These are phyloP conservation scores for Zele albiditarsus DNA, from an alignment of 2,888 invertebrate genomes.

Conservation along the genomic window DNA sequence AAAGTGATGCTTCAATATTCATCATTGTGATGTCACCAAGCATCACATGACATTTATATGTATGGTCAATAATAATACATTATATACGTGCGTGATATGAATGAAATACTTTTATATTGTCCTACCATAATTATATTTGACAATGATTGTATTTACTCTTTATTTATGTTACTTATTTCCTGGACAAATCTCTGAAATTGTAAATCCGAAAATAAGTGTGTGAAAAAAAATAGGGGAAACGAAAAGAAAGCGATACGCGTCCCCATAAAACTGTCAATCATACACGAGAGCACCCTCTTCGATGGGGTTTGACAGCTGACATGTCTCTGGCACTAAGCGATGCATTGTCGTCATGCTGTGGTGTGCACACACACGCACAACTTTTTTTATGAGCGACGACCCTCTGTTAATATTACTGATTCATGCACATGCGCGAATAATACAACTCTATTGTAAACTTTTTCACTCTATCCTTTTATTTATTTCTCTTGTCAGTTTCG, in stretches of 20 bases:
- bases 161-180: not conserved
- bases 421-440: not conserved
- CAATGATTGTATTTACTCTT: not conserved
- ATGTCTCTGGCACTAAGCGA: slow-evolving; percentile 65
- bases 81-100: not conserved
- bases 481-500: not conserved
- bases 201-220: slow-evolving; percentile 61
- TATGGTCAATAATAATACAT: not conserved
- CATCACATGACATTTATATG: slow-evolving; percentile 19
- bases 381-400: slow-evolving; percentile 49
- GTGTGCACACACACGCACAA: slow-evolving; percentile 30
- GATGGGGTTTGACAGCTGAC: slow-evolving; percentile 64
- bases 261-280: slow-evolving; percentile 70
- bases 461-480: slow-evolving; percentile 10
- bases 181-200: slow-evolving; percentile 47
- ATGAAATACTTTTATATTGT: not conserved
- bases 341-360: slow-evolving; percentile 60
- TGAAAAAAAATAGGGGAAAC: slow-evolving; percentile 39
- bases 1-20: slow-evolving; percentile 25
- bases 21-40: slow-evolving; percentile 17
- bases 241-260: slow-evolving; percentile 39
- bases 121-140: slow-evolving; percentile 11
- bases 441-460: slow-evolving; percentile 11
- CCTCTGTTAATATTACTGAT: slow-evolving; percentile 21
- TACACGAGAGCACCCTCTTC: slow-evolving; percentile 54